Conservation (phyloP, 2,888 invertebrate species). For the Eudasyphora cyanicolor region DNA sequence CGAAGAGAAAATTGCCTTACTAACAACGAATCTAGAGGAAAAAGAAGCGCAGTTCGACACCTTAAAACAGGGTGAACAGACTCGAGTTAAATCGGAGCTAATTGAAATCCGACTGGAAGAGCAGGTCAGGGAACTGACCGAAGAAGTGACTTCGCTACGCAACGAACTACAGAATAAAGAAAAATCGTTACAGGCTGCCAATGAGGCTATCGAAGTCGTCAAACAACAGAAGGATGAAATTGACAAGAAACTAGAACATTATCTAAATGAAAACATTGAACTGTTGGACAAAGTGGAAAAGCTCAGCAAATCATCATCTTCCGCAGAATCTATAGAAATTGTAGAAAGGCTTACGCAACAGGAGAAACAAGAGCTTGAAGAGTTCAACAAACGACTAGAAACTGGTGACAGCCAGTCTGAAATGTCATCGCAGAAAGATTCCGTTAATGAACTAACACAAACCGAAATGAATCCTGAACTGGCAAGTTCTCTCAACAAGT, state of each 20-base stretch:
- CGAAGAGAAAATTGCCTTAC: constrained; percentile 82
- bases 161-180: constrained; percentile 81
- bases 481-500: constrained; percentile 82
- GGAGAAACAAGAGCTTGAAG: constrained; percentile 86
- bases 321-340: constrained; percentile 88
- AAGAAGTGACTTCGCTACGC: constrained; percentile 79
- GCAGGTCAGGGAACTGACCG: constrained; percentile 82
- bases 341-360: constrained; percentile 87
- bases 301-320: constrained; percentile 85
- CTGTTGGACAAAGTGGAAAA: constrained; percentile 87
- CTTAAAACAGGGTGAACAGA: constrained; percentile 83
- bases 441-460: constrained; percentile 74
- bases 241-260: constrained; percentile 83
- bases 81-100: constrained; percentile 89
- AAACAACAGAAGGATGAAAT: constrained; percentile 84
- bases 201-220: constrained; percentile 76
- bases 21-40: constrained; percentile 82
- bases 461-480: constrained; percentile 79
- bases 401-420: constrained; percentile 35
- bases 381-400: constrained; percentile 82
- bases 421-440: constrained; percentile 56
- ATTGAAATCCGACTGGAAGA: constrained; percentile 90
- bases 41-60: constrained; percentile 76
- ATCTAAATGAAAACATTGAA: constrained; percentile 88
- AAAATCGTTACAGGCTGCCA: constrained; percentile 81